A percentile compares a stretch with the other conserved stretches of the same genome.
phyloP scores from a whole-genome alignment of 2,888 invertebrate species.

The Lithophane socia region DNA sequence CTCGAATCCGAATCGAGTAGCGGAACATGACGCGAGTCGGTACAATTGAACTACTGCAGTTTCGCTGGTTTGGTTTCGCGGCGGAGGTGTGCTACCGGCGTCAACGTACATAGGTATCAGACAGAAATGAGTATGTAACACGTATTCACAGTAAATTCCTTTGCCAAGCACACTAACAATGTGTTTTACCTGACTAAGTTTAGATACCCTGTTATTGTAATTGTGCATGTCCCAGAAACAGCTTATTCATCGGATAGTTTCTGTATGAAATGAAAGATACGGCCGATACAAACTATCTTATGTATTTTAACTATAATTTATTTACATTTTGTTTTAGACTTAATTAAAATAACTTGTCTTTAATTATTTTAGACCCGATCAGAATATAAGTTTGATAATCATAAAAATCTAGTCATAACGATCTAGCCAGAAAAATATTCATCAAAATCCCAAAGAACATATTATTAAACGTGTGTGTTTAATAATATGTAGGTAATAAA shows the following conservation, averaged over 20 bases:
- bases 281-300: neutral
- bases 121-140: slow-evolving; percentile 20
- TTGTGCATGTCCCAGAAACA: slow-evolving; percentile 11
- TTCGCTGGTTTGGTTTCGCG: too few species aligned
- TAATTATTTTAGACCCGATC: neutral
- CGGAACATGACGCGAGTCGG: too few species aligned
- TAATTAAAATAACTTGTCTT: neutral
- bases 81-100: too few species aligned
- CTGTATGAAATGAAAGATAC: neutral
- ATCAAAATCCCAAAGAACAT: neutral
- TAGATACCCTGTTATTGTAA: slow-evolving; percentile 36
- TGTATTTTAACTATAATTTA: neutral
- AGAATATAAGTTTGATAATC: too few species aligned
- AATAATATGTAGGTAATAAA: neutral
- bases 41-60: too few species aligned
- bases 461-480: neutral
- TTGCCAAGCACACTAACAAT: slow-evolving; percentile 32
- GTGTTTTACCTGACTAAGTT: slow-evolving; percentile 43
- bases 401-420: too few species aligned
- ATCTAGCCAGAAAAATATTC: neutral
- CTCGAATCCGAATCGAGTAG: too few species aligned
- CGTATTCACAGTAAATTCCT: slow-evolving; percentile 43
- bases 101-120: neutral
- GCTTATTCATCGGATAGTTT: slow-evolving; percentile 6
- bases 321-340: neutral